Percentiles rank a stretch among this genome's conserved stretches.
These are phyloP conservation scores for Marisa cornuarietis DNA, from an alignment of 1,140 invertebrate species.

Conservation along the genomic window DNA sequence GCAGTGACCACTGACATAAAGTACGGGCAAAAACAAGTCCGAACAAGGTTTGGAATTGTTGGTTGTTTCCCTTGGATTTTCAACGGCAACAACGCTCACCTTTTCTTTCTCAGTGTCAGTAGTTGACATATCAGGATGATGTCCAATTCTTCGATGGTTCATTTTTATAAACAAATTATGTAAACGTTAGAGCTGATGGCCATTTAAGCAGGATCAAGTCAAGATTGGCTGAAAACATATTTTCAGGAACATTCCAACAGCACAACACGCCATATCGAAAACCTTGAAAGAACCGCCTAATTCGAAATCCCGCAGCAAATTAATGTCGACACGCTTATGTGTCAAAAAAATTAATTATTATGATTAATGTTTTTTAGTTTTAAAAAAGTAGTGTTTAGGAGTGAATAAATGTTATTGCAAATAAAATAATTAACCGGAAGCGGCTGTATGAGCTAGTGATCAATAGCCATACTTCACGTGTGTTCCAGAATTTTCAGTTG, in stretches of 20 bases:
- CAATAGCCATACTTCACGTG: slow-evolving; percentile 33
- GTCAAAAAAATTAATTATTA: too few relatives aligned
- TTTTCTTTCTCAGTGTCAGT: slow-evolving; percentile 7
- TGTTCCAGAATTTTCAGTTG: slow-evolving; percentile 40
- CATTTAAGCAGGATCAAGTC: background rate
- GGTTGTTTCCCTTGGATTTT: slow-evolving; percentile 14
- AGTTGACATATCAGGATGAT: slow-evolving; percentile 8
- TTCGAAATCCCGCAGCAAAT: background rate
- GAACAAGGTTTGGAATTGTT: slow-evolving; percentile 3
- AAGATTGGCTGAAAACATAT: slow-evolving; percentile 4
- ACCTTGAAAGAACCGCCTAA: slow-evolving; percentile 16
- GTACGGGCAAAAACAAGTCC: background rate
- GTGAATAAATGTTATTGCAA: background rate
- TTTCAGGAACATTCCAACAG: background rate
- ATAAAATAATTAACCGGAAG: slow-evolving; percentile 16
- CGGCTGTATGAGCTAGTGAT: background rate
- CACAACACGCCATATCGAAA: slow-evolving; percentile 15
- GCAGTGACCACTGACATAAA: too few relatives aligned
- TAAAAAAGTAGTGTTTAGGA: background rate
- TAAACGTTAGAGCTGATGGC: background rate
- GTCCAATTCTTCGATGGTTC: slow-evolving; percentile 4
- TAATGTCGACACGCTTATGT: too few relatives aligned
- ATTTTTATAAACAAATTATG: slow-evolving; percentile 6
- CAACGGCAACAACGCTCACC: slow-evolving; percentile 17
- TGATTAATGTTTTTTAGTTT: too few relatives aligned